Conservation (phyloP, 2,797 vertebrate genomes). For the Morelia viridis region DNA sequence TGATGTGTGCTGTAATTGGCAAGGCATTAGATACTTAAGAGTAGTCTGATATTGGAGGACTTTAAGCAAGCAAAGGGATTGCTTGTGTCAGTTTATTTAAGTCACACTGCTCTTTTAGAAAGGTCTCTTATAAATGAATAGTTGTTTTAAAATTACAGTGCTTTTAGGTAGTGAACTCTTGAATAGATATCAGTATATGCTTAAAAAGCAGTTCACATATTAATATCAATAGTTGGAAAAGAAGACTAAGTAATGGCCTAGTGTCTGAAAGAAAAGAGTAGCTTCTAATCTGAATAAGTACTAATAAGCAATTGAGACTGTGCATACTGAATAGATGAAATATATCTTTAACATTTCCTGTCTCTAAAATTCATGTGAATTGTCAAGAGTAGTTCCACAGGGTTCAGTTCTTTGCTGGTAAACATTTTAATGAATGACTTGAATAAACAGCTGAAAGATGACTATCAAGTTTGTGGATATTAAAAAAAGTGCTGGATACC, state of each 20-base stretch:
- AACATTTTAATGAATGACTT: neutral
- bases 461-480: neutral
- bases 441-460: neutral
- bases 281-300: neutral
- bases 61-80: neutral
- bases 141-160: neutral
- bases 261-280: neutral
- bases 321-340: neutral
- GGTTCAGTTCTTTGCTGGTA: neutral
- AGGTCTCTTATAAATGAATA: neutral
- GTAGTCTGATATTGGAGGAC: neutral
- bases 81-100: neutral
- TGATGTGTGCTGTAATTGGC: neutral
- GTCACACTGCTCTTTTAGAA: neutral
- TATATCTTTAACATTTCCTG: neutral
- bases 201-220: neutral
- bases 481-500: neutral
- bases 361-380: neutral
- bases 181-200: neutral
- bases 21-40: neutral
- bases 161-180: neutral
- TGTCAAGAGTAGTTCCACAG: neutral
- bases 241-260: neutral
- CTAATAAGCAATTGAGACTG: neutral
- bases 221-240: neutral